Conservation (phyloP, 64 coral and sea anemone genomes). For the Trachythela sp. region DNA sequence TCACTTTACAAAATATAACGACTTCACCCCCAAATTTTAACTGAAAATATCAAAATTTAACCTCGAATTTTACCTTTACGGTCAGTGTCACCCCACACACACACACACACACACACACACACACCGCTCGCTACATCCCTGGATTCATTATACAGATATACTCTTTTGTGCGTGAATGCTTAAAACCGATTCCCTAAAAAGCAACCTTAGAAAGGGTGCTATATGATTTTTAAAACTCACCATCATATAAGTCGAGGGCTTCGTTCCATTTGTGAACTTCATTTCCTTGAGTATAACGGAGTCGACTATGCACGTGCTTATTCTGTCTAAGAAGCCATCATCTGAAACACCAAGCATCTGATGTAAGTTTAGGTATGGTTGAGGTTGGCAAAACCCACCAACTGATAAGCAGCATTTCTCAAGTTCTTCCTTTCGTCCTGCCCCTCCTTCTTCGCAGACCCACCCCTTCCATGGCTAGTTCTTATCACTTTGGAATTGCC, state of each 20-base stretch:
- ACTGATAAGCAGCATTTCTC: neutral
- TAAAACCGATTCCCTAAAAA: too few species aligned
- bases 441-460: neutral
- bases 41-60: too few species aligned
- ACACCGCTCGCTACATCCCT: too few species aligned
- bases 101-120: too few species aligned
- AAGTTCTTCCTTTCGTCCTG: slow-evolving; percentile 6
- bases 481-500: neutral
- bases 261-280: neutral
- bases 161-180: too few species aligned
- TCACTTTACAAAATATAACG: too few species aligned
- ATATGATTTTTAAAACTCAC: neutral
- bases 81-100: too few species aligned
- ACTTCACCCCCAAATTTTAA: too few species aligned
- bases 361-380: neutral
- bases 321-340: neutral
- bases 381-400: slow-evolving; percentile 4
- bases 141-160: too few species aligned
- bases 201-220: too few species aligned
- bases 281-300: neutral
- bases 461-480: neutral
- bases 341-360: neutral
- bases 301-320: neutral
- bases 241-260: neutral
- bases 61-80: too few species aligned